Percentiles rank a stretch among this genome's conserved stretches.
Conservation (phyloP, 2,113 vertebrate genomes). For the Lasiurus cinereus region DNA sequence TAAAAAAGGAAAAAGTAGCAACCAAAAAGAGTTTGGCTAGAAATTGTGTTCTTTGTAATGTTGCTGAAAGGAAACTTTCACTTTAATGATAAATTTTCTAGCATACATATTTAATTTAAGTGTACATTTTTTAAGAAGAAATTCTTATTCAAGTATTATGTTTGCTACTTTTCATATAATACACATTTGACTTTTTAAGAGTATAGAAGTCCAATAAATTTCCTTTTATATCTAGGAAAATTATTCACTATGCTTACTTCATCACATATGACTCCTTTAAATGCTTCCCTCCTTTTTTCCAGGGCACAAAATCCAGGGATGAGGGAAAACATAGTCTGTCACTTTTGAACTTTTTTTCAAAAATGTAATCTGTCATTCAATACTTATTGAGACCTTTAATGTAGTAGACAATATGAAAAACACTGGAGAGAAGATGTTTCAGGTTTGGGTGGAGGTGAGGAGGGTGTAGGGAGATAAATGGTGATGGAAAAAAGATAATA, state of each 20-base stretch:
- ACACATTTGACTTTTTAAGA: constrained; percentile 11
- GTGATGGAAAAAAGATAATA: not conserved
- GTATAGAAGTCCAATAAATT: not conserved
- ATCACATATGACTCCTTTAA: not conserved
- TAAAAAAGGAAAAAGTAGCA: not conserved
- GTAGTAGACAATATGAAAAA: not conserved
- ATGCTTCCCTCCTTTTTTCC: not conserved
- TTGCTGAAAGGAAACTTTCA: constrained; percentile 28
- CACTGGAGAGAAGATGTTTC: not conserved
- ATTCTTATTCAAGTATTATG: not conserved
- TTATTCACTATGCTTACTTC: not conserved
- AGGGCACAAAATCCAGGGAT: not conserved
- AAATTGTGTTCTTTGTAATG: not conserved
- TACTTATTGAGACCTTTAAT: not conserved
- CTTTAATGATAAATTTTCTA: constrained; percentile 45
- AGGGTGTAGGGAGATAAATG: not conserved
- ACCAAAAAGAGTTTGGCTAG: not conserved
- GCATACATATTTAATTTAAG: not conserved
- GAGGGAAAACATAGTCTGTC: not conserved
- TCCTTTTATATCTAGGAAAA: not conserved
- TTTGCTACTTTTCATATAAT: constrained; percentile 37
- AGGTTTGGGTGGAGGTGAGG: not conserved
- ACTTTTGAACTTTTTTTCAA: constrained; percentile 23
- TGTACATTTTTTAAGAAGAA: constrained; percentile 37
- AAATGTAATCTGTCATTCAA: not conserved